Evolutionary conservation across 2,113 vertebrate species (phyloP), one percentile per base, ranked within the genome.

Genomic region (Anolis sagrei): DNA sequence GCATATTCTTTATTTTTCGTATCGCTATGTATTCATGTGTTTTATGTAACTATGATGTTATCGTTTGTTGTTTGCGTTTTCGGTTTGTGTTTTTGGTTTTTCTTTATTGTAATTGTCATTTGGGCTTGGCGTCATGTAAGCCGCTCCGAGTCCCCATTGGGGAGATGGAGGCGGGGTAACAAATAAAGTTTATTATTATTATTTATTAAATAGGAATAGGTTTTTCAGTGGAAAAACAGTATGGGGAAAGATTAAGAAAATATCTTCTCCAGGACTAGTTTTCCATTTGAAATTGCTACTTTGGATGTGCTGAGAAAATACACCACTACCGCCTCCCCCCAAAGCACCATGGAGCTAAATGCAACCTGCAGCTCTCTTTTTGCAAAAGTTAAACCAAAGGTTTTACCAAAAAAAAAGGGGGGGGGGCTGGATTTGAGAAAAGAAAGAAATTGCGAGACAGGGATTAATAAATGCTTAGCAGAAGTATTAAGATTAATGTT

Each of bases 401-500:
- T 5, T 76, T 48, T 62, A n/a, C 18, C 13, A 7, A 21, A 39
- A 72, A 69, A 82, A 10, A 36, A 34, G 58, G 51, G 19, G 9
- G 19, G 19, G 48, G 66, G 70, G 16, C 19, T 58, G 76, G 34
- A 2, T 66, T 66, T 66, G 62, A 61, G 61, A 36, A 9, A 74
- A 49, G 48, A 18, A 68, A 32, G 48, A 66, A n/a, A 34, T 16
- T 3, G 36, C 44, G n/a, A 83, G 29, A 32, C 32, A 27, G 36
- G 6, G 19, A 44, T 62, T 18, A 70, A 76, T 51, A 34, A 64
- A 68, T 25, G 10, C 16, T 84, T 68, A 34, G 21, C 23, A 39
- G 7, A 76, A 69, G 74, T 72, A 19, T 84, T n/a, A 54, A 74
- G 25, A 82, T 73, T 73, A 54, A 73, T 58, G 29, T n/a, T n/a